Evolutionary conservation across 2,113 vertebrate genomes (phyloP).

Genomic region (Vanacampus margaritifer): DNA sequence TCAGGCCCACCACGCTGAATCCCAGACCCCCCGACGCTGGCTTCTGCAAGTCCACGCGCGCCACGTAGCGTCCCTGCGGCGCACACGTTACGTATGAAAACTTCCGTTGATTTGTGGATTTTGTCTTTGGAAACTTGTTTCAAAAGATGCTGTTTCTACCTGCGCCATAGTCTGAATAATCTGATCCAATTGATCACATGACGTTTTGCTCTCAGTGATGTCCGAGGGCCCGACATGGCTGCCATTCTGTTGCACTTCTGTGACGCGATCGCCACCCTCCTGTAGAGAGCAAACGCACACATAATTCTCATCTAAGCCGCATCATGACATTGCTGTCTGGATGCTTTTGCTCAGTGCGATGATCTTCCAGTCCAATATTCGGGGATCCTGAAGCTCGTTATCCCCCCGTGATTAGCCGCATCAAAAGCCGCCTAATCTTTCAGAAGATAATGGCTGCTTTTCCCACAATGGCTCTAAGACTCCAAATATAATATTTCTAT

Average conservation of each 20-base stretch:
- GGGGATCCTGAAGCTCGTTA: constrained; percentile 40
- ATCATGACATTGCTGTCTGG: not conserved
- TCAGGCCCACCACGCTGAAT: constrained; percentile 91
- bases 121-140: not conserved
- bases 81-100: not conserved
- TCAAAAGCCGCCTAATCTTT: constrained; percentile 63
- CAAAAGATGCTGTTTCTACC: constrained; percentile 60
- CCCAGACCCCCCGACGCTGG: constrained; percentile 84
- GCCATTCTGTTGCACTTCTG: constrained; percentile 76
- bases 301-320: too few species aligned
- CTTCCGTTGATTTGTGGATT: not conserved
- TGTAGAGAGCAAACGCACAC: constrained; percentile 18
- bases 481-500: constrained; percentile 62
- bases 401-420: constrained; percentile 59
- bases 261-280: constrained; percentile 64
- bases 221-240: constrained; percentile 68
- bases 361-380: not conserved
- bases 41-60: constrained; percentile 83
- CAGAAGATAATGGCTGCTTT: constrained; percentile 61
- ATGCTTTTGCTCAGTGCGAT: not conserved
- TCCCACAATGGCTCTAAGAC: constrained; percentile 56
- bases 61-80: constrained; percentile 82
- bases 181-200: constrained; percentile 81
- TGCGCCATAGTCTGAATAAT: constrained; percentile 88
- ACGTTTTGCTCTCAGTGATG: constrained; percentile 61